Conservation (phyloP, 2,113 vertebrate genomes). For the Naja naja region DNA sequence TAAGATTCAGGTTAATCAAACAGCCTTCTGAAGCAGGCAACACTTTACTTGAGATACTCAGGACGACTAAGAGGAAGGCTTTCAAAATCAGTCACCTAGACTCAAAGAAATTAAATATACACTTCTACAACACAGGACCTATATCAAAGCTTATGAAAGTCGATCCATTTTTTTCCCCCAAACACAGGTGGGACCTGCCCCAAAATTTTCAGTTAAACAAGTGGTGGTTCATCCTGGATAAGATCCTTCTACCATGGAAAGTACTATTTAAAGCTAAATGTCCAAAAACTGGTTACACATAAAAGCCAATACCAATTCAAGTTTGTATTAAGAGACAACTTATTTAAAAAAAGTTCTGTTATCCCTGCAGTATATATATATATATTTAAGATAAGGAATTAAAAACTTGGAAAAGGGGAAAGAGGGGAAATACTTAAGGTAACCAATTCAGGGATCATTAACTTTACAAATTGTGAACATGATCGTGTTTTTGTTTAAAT, state of each 20-base stretch:
- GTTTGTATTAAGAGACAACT: slow-evolving; percentile 25
- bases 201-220: slow-evolving; percentile 43
- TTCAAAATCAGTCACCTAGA: slow-evolving; percentile 51
- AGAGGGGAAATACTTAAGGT: slow-evolving; percentile 40
- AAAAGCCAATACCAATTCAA: slow-evolving; percentile 24
- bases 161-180: slow-evolving; percentile 23
- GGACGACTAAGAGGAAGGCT: slow-evolving; percentile 44
- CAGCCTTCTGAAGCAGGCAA: slow-evolving; percentile 40
- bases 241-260: slow-evolving; percentile 35
- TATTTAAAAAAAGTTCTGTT: slow-evolving; percentile 17
- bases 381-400: slow-evolving; percentile 22
- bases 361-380: not conserved
- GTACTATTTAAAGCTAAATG: slow-evolving; percentile 59
- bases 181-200: slow-evolving; percentile 54
- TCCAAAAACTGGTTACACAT: slow-evolving; percentile 38
- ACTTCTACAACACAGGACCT: slow-evolving; percentile 59
- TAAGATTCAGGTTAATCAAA: slow-evolving; percentile 57
- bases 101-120: slow-evolving; percentile 58
- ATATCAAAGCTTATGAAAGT: slow-evolving; percentile 56
- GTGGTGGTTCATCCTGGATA: slow-evolving; percentile 32
- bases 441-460: slow-evolving; percentile 29
- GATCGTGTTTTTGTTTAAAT: slow-evolving; percentile 46
- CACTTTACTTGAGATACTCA: slow-evolving; percentile 48
- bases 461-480: slow-evolving; percentile 36
- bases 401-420: slow-evolving; percentile 21